Percentiles rank a stretch among this genome's conserved stretches.
Conservation (phyloP, 2,113 vertebrate genomes). For the Microtus pennsylvanicus region DNA sequence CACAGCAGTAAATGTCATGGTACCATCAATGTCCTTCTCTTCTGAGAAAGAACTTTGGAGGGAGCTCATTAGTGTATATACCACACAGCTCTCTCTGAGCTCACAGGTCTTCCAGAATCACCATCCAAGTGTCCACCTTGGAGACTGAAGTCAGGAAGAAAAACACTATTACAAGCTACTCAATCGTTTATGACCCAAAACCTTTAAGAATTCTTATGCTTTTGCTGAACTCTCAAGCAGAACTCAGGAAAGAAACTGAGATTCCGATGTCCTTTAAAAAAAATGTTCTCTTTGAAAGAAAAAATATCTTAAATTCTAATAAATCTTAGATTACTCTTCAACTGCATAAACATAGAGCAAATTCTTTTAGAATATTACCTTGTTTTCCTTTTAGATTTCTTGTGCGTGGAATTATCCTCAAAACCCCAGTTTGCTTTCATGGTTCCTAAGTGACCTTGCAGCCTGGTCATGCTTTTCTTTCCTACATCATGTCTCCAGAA, state of each 20-base stretch:
- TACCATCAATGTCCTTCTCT: not conserved
- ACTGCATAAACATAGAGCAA: not conserved
- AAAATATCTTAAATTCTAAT: slow-evolving; percentile 37
- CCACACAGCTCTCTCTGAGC: not conserved
- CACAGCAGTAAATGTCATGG: not conserved
- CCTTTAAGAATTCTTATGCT: not conserved
- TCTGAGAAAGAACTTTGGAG: not conserved
- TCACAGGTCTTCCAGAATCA: not conserved
- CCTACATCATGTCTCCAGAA: slow-evolving; percentile 11
- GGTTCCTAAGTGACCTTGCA: not conserved
- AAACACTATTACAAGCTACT: not conserved
- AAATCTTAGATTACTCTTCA: slow-evolving; percentile 44
- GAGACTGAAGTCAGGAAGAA: not conserved
- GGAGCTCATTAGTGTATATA: no score
- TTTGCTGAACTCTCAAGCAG: slow-evolving; percentile 11
- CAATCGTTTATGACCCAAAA: not conserved
- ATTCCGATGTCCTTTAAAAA: not conserved
- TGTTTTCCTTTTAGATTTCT: slow-evolving; percentile 27
- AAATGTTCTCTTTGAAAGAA: slow-evolving; percentile 18
- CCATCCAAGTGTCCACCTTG: not conserved
- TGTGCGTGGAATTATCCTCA: not conserved
- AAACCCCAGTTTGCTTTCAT: not conserved
- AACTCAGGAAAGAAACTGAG: slow-evolving; percentile 39
- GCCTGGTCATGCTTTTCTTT: slow-evolving; percentile 25
- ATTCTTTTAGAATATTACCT: not conserved